Evolutionary conservation across 2,113 vertebrate genomes (phyloP), one percentile per base, ranked within the genome.

Genomic region (Semnornis frantzii): DNA sequence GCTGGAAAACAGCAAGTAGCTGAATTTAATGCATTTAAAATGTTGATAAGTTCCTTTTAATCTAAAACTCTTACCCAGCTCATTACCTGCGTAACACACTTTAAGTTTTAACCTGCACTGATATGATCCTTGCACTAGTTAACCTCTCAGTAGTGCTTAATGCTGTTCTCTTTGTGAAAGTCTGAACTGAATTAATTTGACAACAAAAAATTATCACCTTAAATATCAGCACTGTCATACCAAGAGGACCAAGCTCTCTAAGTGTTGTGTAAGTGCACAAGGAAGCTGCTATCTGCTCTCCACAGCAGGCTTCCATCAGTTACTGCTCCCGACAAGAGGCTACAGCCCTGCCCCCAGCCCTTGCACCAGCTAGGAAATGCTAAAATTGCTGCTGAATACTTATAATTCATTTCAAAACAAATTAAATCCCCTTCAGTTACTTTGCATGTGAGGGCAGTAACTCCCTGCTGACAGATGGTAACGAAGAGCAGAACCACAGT

Each of bases 381-480:
- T 71, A 72, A 89, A 57, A 69, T 37, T 64, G 55, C 77, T 69
- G 58, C 74, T 7, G 73, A 82, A 48, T 28, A 33, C 66, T 90
- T 82, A 75, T 10, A 86, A 87, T 71, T 94, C 6, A 57, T 92
- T 93, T 91, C 77, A 65, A 92, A 95, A 37, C 84, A 75, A 72
- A 91, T 91, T 60, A 84, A 89, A 54, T 84, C 73, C 59, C 70
- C 66, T 82, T 64, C 42, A 78, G 84, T 69, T 75, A 9, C 69
- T 73, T 73, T 3, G 20, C 57, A 55, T 12, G 42, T 63, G 52
- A 85, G 69, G 89, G 82, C 92, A 88, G 88, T 73, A 77, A 65
- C 46, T 90, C 71, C 68, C 39, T 55, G 70, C 58, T 92, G 91
- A 84, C 89, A 92, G 93, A 90, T 60, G 74, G 89, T 50, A 88